Base-by-base conservation (phyloP, 2,113 vertebrate genomes). In the Colistium nudipinnis region DNA sequence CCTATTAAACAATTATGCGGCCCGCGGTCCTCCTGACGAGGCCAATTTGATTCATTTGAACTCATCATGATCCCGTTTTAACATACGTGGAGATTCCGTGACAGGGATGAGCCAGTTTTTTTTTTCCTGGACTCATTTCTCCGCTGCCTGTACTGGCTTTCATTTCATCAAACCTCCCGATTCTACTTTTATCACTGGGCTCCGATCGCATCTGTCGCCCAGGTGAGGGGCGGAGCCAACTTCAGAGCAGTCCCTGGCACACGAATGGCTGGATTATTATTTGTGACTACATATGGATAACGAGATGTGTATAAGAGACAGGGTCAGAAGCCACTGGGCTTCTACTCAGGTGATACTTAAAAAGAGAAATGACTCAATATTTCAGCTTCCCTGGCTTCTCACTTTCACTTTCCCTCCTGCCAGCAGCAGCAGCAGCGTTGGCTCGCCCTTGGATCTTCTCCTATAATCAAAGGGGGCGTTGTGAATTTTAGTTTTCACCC, bases 391-490 rank as follows among this genome's bases (percentile, higher is more conserved):
- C 57, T 68, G 47, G 39, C 71, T 69, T 76, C 71, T 69, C 74
- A 70, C 52, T 57, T 59, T 74, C 62, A 54, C 57, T 66, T 76
- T 60, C 63, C 55, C 8, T 48, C 39, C 56, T 78, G 86, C 85
- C 83, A 85, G n/a, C n/a, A 69, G 62, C n/a, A n/a, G n/a, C n/a
- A n/a, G n/a, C n/a, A 51, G 51, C 75, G 31, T 63, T 84, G 74
- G 79, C 85, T 83, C 87, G 83, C 87, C 82, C 85, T 79, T 85
- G 80, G 82, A 81, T 76, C 76, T 80, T 79, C 78, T 83, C 71
- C 77, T 75, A 45, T 62, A 73, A 57, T 49, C 62, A 66, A n/a
- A 25, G 54, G 56, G 70, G 76, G 72, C 74, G 68, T 66, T 48
- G 60, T 55, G 78, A 77, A 48, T 76, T 83, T 84, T 83, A n/a